These are phyloP conservation scores for Drosophila affinis DNA, from an alignment of 2,888 invertebrate species.

Conservation along the genomic window DNA sequence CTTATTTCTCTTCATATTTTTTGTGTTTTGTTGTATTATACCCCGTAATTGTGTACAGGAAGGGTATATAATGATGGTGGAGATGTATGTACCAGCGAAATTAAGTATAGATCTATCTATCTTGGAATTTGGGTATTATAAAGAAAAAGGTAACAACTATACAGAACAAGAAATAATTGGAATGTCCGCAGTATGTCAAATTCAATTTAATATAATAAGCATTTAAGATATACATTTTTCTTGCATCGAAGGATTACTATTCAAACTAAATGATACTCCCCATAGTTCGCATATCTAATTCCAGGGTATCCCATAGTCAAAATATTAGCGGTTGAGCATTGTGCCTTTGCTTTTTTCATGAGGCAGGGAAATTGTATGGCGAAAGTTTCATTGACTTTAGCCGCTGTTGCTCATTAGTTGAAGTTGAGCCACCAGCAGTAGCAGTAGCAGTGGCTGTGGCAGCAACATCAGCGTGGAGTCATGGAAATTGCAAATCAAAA, in stretches of 20 bases:
- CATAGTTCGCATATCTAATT: too few relatives aligned
- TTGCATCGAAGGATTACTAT: too few relatives aligned
- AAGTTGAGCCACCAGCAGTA: slow-evolving; percentile 40
- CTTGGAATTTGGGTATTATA: not conserved
- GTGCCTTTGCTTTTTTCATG: not conserved
- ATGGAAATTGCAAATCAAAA: slow-evolving; percentile 38
- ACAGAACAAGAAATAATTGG: too few relatives aligned
- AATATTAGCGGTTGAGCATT: not conserved
- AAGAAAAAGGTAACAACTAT: too few relatives aligned
- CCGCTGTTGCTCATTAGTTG: slow-evolving; percentile 56
- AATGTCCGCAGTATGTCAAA: too few relatives aligned
- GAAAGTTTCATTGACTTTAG: slow-evolving; percentile 62
- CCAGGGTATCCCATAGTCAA: not conserved
- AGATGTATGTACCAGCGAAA: not conserved
- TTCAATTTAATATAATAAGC: too few relatives aligned
- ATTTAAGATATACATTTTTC: too few relatives aligned
- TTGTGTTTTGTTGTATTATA: slow-evolving; percentile 3
- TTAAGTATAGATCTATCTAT: not conserved
- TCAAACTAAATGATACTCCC: too few relatives aligned
- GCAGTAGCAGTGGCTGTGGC: not conserved
- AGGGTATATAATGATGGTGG: not conserved
- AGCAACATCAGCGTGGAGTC: not conserved
- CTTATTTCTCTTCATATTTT: slow-evolving; percentile 16
- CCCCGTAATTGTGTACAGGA: not conserved
- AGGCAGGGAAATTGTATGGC: slow-evolving; percentile 37